phyloP scores from a whole-genome alignment of 2,888 invertebrate species.

The Lypha dubia region DNA sequence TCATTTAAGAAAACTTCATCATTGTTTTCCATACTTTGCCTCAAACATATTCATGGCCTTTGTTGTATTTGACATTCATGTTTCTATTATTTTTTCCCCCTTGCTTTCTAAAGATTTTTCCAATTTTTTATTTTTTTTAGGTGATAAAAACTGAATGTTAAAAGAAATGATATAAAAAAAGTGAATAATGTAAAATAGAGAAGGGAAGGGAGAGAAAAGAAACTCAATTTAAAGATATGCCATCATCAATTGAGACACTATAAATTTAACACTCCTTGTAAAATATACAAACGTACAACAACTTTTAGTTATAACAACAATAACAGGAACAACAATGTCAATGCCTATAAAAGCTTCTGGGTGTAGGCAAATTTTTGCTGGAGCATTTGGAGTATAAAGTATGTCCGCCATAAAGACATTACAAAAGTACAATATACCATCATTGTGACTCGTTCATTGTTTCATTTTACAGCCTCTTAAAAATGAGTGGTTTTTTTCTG shows the following conservation, averaged over 20 bases:
- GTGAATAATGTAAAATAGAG: slow-evolving; percentile 8
- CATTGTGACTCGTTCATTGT: slow-evolving; percentile 50
- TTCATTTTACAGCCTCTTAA: slow-evolving; percentile 60
- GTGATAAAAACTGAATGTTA: slow-evolving; percentile 37
- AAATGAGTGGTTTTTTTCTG: slow-evolving; percentile 34
- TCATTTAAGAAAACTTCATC: slow-evolving; percentile 50
- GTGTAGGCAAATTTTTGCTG: background rate
- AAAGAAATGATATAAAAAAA: slow-evolving; percentile 24
- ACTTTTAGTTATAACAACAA: slow-evolving; percentile 4
- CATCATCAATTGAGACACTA: slow-evolving; percentile 69
- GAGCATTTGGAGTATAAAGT: background rate
- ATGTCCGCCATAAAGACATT: slow-evolving; percentile 33
- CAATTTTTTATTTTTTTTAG: slow-evolving; percentile 17
- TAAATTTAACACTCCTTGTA: slow-evolving; percentile 59
- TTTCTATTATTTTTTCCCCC: slow-evolving; percentile 27
- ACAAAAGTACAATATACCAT: slow-evolving; percentile 45
- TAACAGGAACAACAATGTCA: slow-evolving; percentile 38
- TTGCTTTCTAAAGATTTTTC: slow-evolving; percentile 22
- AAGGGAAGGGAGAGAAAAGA: background rate
- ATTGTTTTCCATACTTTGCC: slow-evolving; percentile 6
- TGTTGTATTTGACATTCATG: slow-evolving; percentile 21
- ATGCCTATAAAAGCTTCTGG: slow-evolving; percentile 22
- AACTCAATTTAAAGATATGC: slow-evolving; percentile 64
- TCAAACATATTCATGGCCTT: slow-evolving; percentile 47
- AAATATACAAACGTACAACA: background rate